Conservation (phyloP, 2,797 vertebrate species). For the Eutrigla gurnardus region DNA sequence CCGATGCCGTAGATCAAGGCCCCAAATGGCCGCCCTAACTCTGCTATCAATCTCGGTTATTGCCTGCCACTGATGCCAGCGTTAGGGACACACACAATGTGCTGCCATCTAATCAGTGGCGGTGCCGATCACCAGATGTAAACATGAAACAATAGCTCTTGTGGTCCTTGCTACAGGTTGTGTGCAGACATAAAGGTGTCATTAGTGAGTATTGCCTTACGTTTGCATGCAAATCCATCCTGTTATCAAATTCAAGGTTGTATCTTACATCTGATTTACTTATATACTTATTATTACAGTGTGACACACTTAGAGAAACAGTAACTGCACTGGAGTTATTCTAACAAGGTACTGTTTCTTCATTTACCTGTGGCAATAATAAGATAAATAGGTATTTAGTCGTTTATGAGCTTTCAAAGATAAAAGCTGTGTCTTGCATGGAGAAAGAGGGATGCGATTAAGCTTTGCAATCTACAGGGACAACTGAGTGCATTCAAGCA, state of each 20-base stretch:
- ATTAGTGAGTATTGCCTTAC: constrained; percentile 27
- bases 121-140: constrained; percentile 56
- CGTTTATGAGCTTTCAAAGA: constrained; percentile 20
- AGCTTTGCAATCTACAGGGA: neutral
- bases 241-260: neutral
- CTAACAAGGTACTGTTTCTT: neutral
- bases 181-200: constrained; percentile 24
- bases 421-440: neutral
- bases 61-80: constrained; percentile 64
- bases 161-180: constrained; percentile 31
- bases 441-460: neutral
- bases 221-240: constrained; percentile 9
- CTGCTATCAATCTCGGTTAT: constrained; percentile 84
- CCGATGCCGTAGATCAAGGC: constrained; percentile 76
- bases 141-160: constrained; percentile 60
- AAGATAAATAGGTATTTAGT: neutral
- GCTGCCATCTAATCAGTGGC: constrained; percentile 71
- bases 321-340: neutral
- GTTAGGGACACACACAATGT: constrained; percentile 66
- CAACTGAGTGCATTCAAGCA: neutral
- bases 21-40: constrained; percentile 78
- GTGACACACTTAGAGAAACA: neutral
- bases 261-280: neutral
- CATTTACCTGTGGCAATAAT: neutral
- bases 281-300: neutral